Evolutionary conservation across 2,113 vertebrate genomes (phyloP).

Genomic region (Myrmecobius fasciatus): DNA sequence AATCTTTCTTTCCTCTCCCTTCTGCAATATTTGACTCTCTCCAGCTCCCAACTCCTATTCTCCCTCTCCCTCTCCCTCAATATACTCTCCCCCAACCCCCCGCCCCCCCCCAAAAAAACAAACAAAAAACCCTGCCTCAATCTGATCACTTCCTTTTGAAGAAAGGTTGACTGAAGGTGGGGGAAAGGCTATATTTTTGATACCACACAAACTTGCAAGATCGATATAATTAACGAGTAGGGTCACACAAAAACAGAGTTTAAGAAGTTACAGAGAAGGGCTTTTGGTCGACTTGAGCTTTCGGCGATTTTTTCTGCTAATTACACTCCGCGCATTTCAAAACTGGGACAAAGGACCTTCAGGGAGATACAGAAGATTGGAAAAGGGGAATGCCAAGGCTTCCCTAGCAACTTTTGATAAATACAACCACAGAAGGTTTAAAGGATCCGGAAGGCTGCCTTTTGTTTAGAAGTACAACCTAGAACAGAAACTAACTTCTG

Average conservation of each 20-base stretch:
- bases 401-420: conserved; percentile 62
- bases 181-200: not conserved
- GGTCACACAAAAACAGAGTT: not conserved
- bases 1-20: accelerated
- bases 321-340: not conserved
- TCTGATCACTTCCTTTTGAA: not conserved
- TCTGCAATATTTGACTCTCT: no score
- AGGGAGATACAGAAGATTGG: not conserved
- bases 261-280: not conserved
- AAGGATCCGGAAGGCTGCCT: conserved; percentile 54
- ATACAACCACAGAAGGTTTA: conserved; percentile 61
- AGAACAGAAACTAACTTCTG: conserved; percentile 52
- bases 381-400: conserved; percentile 44
- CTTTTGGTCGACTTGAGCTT: not conserved
- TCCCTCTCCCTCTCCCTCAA: no score
- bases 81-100: no score
- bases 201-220: conserved; percentile 17
- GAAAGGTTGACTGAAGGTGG: not conserved
- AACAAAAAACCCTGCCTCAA: not conserved
- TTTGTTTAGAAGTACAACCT: conserved; percentile 66
- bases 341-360: not conserved
- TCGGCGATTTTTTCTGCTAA: not conserved
- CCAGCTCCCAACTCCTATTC: accelerated
- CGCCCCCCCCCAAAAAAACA: no score
- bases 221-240: not conserved